A percentile compares a stretch with the other conserved stretches of the same genome.
Conservation (phyloP, 2,113 vertebrate genomes). For the Semicossyphus pulcher region DNA sequence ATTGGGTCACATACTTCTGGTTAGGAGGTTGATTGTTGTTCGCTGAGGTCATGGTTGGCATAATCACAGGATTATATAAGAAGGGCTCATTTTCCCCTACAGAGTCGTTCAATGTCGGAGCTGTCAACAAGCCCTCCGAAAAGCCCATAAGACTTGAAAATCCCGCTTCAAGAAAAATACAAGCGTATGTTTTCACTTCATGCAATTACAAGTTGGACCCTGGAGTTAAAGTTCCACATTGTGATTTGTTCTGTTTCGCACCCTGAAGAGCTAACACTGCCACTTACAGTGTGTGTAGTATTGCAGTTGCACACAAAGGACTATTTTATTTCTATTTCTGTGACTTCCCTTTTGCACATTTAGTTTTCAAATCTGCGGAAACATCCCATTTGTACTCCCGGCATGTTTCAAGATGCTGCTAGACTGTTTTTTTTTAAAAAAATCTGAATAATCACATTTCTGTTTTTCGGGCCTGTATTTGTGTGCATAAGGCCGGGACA, state of each 20-base stretch:
- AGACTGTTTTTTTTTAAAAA: not conserved
- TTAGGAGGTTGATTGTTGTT: conserved; percentile 60
- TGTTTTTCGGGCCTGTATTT: conserved; percentile 21
- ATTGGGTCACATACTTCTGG: conserved; percentile 64
- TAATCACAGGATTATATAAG: conserved; percentile 67
- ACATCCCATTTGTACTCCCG: not conserved
- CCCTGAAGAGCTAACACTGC: not conserved
- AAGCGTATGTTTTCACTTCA: not conserved
- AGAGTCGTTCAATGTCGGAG: conserved; percentile 7
- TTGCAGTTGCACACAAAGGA: not conserved
- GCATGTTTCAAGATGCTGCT: not conserved
- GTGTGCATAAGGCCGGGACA: conserved; percentile 28
- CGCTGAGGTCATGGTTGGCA: conserved; percentile 71
- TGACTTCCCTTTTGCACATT: not conserved
- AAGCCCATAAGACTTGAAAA: conserved; percentile 4
- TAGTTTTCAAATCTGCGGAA: not conserved
- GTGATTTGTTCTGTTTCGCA: not conserved
- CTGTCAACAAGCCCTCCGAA: conserved; percentile 31
- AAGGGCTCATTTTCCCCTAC: conserved; percentile 46
- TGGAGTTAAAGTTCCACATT: conserved; percentile 20
- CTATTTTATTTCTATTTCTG: not conserved
- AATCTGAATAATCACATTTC: conserved; percentile 55
- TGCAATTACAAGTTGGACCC: conserved; percentile 6
- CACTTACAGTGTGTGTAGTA: not conserved
- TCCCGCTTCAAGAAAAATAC: not conserved